These are phyloP conservation scores for Cantharis lateralis DNA, from an alignment of 2,888 invertebrate species.

Conservation along the genomic window DNA sequence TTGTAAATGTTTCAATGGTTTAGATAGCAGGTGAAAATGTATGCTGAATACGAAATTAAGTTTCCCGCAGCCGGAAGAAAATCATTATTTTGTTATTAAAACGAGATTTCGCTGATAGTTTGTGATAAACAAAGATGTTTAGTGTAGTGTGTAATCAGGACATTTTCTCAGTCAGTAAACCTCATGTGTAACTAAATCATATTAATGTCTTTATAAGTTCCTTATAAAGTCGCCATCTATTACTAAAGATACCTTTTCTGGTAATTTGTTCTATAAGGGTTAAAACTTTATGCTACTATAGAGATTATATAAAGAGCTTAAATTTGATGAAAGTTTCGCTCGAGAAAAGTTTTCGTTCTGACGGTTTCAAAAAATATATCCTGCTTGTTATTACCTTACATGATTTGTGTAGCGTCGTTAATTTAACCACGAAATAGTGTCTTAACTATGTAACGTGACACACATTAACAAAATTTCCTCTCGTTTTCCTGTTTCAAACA, in stretches of 20 bases:
- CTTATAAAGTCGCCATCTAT: slow-evolving; percentile 8
- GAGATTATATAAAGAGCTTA: slow-evolving; percentile 12
- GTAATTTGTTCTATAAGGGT: slow-evolving; percentile 8
- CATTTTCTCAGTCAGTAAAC: slow-evolving; percentile 25
- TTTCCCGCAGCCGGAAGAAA: neutral
- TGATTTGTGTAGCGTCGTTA: neutral
- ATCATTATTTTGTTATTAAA: neutral
- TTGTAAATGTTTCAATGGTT: slow-evolving; percentile 23
- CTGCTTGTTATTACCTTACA: neutral
- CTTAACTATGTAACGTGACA: neutral
- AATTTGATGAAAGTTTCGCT: neutral
- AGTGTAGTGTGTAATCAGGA: slow-evolving; percentile 29
- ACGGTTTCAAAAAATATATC: neutral
- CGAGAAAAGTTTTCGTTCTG: neutral
- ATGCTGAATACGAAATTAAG: slow-evolving; percentile 23
- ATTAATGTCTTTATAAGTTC: slow-evolving; percentile 27
- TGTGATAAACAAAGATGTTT: no score
- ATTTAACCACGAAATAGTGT: neutral
- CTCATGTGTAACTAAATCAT: slow-evolving; percentile 24
- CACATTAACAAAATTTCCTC: slow-evolving; percentile 2
- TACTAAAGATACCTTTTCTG: slow-evolving; percentile 6
- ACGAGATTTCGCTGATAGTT: no score
- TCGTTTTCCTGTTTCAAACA: slow-evolving; percentile 16
- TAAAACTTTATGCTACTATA: slow-evolving; percentile 5
- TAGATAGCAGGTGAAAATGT: slow-evolving; percentile 25